Evolutionary conservation across 2,888 invertebrate species (phyloP).

Genomic region (Drosophila pseudotakahashii): DNA sequence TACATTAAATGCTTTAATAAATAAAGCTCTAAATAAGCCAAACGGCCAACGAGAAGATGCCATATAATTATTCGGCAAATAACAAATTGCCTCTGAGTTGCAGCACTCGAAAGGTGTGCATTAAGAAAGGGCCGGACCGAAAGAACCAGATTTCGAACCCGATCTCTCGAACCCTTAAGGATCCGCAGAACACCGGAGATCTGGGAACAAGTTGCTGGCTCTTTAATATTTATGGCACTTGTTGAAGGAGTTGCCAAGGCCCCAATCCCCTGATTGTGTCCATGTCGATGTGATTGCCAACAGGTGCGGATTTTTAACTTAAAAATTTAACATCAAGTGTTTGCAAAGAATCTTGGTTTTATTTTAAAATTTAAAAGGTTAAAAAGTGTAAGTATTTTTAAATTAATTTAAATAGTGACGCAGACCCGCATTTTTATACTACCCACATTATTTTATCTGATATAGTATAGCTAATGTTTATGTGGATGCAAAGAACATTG

Average conservation of each 20-base stretch:
- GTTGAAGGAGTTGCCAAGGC: constrained; percentile 34
- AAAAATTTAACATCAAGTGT: too few relatives aligned
- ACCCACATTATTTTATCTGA: too few relatives aligned
- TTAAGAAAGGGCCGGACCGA: constrained; percentile 56
- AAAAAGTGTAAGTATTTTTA: too few relatives aligned
- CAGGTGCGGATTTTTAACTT: constrained; percentile 31
- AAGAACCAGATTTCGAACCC: constrained; percentile 10
- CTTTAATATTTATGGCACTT: constrained; percentile 70
- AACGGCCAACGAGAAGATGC: constrained; percentile 43
- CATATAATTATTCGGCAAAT: constrained; percentile 69
- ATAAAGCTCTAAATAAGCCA: constrained; percentile 74
- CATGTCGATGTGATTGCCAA: constrained; percentile 2
- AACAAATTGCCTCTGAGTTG: constrained; percentile 64
- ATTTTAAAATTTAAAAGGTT: too few relatives aligned
- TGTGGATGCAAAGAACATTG: too few relatives aligned
- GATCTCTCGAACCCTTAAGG: constrained; percentile 11
- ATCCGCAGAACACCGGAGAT: constrained; percentile 7
- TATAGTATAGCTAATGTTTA: too few relatives aligned
- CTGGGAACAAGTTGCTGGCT: constrained; percentile 47
- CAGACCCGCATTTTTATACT: too few relatives aligned
- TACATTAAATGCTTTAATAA: constrained; percentile 80
- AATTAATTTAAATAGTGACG: too few relatives aligned
- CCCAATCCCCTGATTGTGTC: background rate
- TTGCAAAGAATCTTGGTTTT: too few relatives aligned
- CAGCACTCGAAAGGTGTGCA: constrained; percentile 55